Base-by-base conservation (phyloP, 2,797 vertebrate species). In the Ctenopoma kingsleyae region DNA sequence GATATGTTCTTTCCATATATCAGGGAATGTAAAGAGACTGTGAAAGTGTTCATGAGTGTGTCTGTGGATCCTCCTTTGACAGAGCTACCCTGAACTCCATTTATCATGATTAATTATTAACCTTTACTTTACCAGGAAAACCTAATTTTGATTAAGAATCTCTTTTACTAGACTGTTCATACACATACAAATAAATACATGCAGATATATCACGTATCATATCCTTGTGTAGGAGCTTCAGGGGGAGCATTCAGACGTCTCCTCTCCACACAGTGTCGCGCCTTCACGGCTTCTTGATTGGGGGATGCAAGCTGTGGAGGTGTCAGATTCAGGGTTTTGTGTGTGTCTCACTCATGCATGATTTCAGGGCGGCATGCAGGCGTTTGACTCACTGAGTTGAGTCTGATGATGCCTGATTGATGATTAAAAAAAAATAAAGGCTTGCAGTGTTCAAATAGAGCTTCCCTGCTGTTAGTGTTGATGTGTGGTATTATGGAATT, bases 1-100 rank as follows among this genome's bases (percentile, higher is more conserved):
- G 63, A 78, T 67, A 22, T 30, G 64, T 55, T 22, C 13, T 71
- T 71, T 67, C 25, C 23, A 15, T 13, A 60, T 67, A 43, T 57
- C 15, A n/a, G 52, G 40, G 30, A 57, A 71, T 19, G 19, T 38
- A 60, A 23, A 36, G 57, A 50, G 22, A 6, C 53, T 23, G 8
- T 32, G 17, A 36, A 48, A 16, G 58, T 30, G 58, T 53, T 30
- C 4, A 0, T 22, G 30, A 2, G 46, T 19, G 41, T 2, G 2
- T 49, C 10, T 13, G 27, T 56, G 43, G 36, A 69, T 83, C 58
- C 61, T 60, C 38, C 51, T 81, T 78, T 87, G 62, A 51, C 51
- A 59, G 58, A 73, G 79, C 74, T 66, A 73, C 64, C 71, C 80
- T 93, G 91, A 93, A 91, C 92, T 90, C 76, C 85, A 72, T 47